Evolutionary conservation across 2,888 invertebrate genomes (phyloP).

Genomic region (Meteorus colon): DNA sequence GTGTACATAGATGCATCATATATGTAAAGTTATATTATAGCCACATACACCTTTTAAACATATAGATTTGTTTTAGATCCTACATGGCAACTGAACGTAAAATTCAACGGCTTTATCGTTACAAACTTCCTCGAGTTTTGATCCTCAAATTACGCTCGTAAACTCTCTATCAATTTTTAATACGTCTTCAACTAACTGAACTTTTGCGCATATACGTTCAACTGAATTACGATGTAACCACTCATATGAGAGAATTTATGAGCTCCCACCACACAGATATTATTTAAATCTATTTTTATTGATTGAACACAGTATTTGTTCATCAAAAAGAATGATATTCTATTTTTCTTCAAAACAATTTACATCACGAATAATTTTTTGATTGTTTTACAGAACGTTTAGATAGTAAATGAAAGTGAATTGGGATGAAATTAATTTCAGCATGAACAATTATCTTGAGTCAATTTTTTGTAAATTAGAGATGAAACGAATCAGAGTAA

Average conservation of each 20-base stretch:
- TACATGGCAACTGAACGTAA: constrained; percentile 18
- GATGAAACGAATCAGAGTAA: too few species aligned
- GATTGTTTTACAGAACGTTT: too few species aligned
- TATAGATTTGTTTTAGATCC: background rate
- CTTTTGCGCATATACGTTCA: constrained; percentile 14
- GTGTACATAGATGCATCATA: background rate
- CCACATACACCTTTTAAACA: constrained; percentile 20
- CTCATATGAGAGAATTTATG: background rate
- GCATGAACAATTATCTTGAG: too few species aligned
- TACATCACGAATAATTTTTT: too few species aligned
- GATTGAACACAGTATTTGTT: background rate
- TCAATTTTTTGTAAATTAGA: too few species aligned
- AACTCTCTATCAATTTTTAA: constrained; percentile 49
- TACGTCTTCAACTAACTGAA: constrained; percentile 32
- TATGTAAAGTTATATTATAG: constrained; percentile 4
- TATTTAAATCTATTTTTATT: background rate
- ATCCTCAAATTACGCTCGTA: constrained; percentile 50
- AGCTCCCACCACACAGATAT: background rate
- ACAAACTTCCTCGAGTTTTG: constrained; percentile 47
- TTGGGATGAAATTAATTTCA: too few species aligned
- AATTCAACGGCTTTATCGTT: constrained; percentile 25
- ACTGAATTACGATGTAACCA: constrained; percentile 20
- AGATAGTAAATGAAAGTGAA: too few species aligned
- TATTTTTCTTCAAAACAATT: too few species aligned
- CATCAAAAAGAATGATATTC: too few species aligned